Conservation (phyloP, 2,888 invertebrate species). For the Agriopis marginaria region DNA sequence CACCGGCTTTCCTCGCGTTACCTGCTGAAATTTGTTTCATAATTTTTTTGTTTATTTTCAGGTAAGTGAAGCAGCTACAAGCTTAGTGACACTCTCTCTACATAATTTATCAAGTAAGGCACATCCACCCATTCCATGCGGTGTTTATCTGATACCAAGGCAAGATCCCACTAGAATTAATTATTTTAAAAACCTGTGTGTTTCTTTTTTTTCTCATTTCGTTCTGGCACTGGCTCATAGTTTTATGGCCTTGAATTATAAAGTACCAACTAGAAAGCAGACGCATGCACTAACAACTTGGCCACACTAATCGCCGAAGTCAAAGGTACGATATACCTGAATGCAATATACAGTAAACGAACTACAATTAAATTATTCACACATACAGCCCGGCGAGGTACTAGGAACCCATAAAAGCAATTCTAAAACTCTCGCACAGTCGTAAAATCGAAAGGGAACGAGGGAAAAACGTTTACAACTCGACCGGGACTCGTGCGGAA, state of each 20-base stretch:
- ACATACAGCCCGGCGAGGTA: constrained; percentile 57
- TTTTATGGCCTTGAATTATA: background rate
- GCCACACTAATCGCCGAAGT: background rate
- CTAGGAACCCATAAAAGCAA: constrained; percentile 71
- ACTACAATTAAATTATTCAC: constrained; percentile 74
- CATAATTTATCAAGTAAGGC: background rate
- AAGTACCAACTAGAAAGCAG: background rate
- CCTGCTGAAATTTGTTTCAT: background rate
- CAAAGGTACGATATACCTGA: constrained; percentile 6
- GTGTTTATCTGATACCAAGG: too few species aligned
- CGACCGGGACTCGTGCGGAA: constrained; percentile 53
- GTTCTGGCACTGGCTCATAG: too few species aligned
- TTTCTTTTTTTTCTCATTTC: too few species aligned
- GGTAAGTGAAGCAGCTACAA: constrained; percentile 60
- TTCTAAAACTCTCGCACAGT: constrained; percentile 72
- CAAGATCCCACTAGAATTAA: too few species aligned
- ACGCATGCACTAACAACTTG: background rate
- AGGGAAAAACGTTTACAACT: constrained; percentile 72
- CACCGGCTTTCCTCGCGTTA: too few species aligned
- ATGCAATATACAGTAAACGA: constrained; percentile 42
- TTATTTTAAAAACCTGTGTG: too few species aligned
- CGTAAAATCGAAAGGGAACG: constrained; percentile 74
- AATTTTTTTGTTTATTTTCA: constrained; percentile 51
- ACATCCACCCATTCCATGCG: background rate
- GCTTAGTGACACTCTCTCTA: constrained; percentile 1